These are phyloP conservation scores for Sebastes alutus DNA, from an alignment of 2,797 vertebrate species.

Conservation along the genomic window DNA sequence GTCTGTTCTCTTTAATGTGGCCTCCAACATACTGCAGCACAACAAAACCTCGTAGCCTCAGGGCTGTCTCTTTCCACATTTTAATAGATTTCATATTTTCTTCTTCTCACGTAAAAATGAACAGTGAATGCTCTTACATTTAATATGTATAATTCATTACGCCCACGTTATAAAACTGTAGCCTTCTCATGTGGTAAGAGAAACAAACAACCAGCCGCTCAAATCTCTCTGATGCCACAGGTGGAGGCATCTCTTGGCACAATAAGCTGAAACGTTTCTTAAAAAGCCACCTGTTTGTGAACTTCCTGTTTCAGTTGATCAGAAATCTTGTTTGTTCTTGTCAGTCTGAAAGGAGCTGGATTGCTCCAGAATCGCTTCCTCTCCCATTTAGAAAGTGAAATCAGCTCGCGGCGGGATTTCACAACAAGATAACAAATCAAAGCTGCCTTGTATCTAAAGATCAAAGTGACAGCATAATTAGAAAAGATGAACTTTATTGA, in stretches of 20 bases:
- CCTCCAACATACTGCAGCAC: background rate
- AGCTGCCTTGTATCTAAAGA: constrained; percentile 25
- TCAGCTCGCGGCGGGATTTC: constrained; percentile 12
- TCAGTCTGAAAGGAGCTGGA: constrained; percentile 21
- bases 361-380: constrained; percentile 26
- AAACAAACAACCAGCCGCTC: background rate
- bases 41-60: background rate
- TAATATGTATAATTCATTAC: background rate
- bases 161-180: background rate
- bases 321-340: constrained; percentile 61
- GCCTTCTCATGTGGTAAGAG: background rate
- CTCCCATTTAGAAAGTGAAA: constrained; percentile 25
- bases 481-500: constrained; percentile 18
- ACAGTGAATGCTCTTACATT: background rate
- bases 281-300: constrained; percentile 49
- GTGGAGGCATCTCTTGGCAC: constrained; percentile 52
- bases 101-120: background rate
- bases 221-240: constrained; percentile 6
- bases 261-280: constrained; percentile 15
- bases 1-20: background rate
- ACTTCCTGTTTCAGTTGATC: constrained; percentile 45
- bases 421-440: constrained; percentile 54
- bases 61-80: background rate
- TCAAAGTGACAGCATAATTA: constrained; percentile 42
- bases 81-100: background rate